Evolutionary conservation across 2,113 vertebrate species (phyloP).

Genomic region (Glaucomys volans): DNA sequence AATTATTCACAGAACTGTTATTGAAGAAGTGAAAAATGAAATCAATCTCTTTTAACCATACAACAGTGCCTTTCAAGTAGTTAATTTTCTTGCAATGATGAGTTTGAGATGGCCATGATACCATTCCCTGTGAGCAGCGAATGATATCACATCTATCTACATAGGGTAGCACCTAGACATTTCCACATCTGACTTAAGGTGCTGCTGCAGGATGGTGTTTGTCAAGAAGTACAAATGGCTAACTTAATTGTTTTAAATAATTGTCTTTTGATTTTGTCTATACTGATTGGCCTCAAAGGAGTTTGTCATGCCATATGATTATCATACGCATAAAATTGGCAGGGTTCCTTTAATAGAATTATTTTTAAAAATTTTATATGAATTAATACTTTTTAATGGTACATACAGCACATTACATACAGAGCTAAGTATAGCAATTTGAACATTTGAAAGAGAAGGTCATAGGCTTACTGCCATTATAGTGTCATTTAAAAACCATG

Average conservation of each 20-base stretch:
- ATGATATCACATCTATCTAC: not conserved
- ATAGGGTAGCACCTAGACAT: not conserved
- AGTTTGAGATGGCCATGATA: not conserved
- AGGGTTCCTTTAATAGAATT: not conserved
- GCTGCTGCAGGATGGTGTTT: not conserved
- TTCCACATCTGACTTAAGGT: not conserved
- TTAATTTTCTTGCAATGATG: conserved; percentile 22
- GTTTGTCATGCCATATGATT: not conserved
- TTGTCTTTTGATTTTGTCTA: not conserved
- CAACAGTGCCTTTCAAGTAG: not conserved
- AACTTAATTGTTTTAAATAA: conserved; percentile 8
- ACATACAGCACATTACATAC: not conserved
- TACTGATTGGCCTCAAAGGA: not conserved
- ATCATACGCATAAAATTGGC: not conserved
- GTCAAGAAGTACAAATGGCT: not conserved
- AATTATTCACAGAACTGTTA: not conserved
- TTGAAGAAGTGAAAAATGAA: not conserved
- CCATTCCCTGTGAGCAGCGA: not conserved
- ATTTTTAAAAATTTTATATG: not conserved
- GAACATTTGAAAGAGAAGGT: not conserved
- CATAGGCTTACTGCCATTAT: not conserved
- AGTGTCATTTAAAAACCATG: not conserved
- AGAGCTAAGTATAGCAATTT: not conserved
- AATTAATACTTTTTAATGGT: not conserved
- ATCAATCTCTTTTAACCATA: not conserved